Conservation (phyloP, 2,888 invertebrate genomes). For the Heteromurus nitidus region DNA sequence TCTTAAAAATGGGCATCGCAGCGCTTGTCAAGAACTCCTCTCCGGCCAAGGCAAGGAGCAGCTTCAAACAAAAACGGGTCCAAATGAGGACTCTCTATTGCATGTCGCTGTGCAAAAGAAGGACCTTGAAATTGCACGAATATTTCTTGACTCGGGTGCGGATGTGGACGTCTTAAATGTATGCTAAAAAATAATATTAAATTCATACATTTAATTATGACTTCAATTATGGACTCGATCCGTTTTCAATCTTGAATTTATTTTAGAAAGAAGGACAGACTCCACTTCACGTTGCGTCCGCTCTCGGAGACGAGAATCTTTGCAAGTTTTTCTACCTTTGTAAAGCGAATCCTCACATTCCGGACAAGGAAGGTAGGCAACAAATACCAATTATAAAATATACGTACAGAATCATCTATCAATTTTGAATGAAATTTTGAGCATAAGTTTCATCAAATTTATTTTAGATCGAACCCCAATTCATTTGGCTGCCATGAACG, state of each 20-base stretch:
- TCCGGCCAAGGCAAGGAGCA: slow-evolving; percentile 91
- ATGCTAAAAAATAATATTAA: slow-evolving; percentile 57
- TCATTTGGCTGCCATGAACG: slow-evolving; percentile 98
- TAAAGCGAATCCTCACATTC: slow-evolving; percentile 93
- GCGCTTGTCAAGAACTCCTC: slow-evolving; percentile 94
- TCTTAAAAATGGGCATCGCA: slow-evolving; percentile 95
- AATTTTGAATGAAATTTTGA: too few species aligned
- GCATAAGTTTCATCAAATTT: not conserved
- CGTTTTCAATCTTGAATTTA: slow-evolving; percentile 22
- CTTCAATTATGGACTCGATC: not conserved
- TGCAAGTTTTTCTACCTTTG: slow-evolving; percentile 97
- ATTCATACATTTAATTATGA: too few species aligned
- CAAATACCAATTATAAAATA: too few species aligned
- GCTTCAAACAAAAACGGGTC: slow-evolving; percentile 77
- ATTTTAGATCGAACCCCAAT: slow-evolving; percentile 92
- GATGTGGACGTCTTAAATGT: slow-evolving; percentile 92
- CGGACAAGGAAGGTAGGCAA: slow-evolving; percentile 89
- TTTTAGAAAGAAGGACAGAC: slow-evolving; percentile 91
- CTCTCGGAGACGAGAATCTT: slow-evolving; percentile 94
- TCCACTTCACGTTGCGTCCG: slow-evolving; percentile 92
- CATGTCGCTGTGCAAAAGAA: slow-evolving; percentile 93
- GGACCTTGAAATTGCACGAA: slow-evolving; percentile 94
- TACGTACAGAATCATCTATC: too few species aligned
- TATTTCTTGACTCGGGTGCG: slow-evolving; percentile 94
- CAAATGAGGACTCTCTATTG: slow-evolving; percentile 93